phyloP scores from a whole-genome alignment of 2,797 vertebrate species.

The Salarias fasciatus region DNA sequence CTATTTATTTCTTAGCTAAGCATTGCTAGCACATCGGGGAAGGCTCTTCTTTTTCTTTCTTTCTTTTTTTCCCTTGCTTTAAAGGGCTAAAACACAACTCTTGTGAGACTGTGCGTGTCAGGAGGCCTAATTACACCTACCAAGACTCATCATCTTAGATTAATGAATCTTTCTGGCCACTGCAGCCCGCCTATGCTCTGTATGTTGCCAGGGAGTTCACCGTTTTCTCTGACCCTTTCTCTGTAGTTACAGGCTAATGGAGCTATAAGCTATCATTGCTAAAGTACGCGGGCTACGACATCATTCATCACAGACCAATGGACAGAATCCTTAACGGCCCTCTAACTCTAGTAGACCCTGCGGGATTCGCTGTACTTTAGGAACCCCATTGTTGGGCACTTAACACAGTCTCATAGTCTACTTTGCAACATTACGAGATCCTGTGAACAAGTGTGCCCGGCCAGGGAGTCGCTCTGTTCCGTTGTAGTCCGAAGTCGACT shows the following conservation, averaged over 20 bases:
- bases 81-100: conserved; percentile 60
- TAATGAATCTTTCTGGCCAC: conserved; percentile 74
- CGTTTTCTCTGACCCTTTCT: conserved; percentile 74
- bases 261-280: conserved; percentile 78
- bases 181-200: conserved; percentile 57
- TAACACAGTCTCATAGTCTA: conserved; percentile 63
- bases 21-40: conserved; percentile 47
- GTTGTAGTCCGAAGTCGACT: conserved; percentile 26
- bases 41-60: conserved; percentile 18
- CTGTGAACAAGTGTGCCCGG: conserved; percentile 30
- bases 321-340: conserved; percentile 74
- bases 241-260: conserved; percentile 78
- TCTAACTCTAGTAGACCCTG: conserved; percentile 65
- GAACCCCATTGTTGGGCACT: conserved; percentile 65
- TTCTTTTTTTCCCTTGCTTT: conserved; percentile 22
- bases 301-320: conserved; percentile 76
- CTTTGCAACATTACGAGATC: conserved; percentile 59
- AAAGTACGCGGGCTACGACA: conserved; percentile 60
- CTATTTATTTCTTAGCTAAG: conserved; percentile 60
- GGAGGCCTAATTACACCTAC: conserved; percentile 78
- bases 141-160: conserved; percentile 78
- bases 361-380: conserved; percentile 67
- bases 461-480: conserved; percentile 36
- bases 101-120: conserved; percentile 68
- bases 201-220: conserved; percentile 73